Evolutionary conservation across 2,113 vertebrate species (phyloP).

Genomic region (Leucopsar rothschildi): DNA sequence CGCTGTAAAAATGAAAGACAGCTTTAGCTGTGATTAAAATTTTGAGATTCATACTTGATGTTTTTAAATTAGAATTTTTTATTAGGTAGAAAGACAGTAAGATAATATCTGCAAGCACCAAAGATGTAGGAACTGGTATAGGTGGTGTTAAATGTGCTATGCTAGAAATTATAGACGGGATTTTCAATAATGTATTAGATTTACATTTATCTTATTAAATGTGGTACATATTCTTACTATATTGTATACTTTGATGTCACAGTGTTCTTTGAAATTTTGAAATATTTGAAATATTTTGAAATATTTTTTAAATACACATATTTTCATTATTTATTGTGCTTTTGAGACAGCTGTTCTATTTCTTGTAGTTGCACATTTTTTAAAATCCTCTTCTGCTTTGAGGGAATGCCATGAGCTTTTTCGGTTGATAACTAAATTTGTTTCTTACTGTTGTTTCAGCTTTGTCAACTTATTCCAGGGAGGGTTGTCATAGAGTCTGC

Average conservation of each 20-base stretch:
- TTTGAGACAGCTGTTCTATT: background rate
- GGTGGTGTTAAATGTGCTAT: background rate
- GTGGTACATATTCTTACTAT: background rate
- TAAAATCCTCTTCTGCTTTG: background rate
- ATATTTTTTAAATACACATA: background rate
- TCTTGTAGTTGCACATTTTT: background rate
- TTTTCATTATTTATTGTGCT: background rate
- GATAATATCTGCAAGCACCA: background rate
- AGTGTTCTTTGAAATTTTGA: background rate
- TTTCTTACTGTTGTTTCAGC: background rate
- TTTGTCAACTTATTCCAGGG: background rate
- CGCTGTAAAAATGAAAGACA: background rate
- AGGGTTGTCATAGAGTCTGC: background rate
- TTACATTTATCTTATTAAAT: background rate
- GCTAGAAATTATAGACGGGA: background rate
- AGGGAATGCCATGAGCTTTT: background rate
- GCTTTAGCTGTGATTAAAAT: background rate
- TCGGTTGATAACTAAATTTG: background rate
- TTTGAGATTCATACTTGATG: background rate
- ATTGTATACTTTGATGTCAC: background rate
- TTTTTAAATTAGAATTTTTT: background rate
- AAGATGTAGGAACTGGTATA: background rate
- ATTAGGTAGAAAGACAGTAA: background rate
- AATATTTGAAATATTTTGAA: background rate
- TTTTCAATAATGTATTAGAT: background rate